Conservation (phyloP, 2,888 invertebrate species). For the Eurytoma californica region DNA sequence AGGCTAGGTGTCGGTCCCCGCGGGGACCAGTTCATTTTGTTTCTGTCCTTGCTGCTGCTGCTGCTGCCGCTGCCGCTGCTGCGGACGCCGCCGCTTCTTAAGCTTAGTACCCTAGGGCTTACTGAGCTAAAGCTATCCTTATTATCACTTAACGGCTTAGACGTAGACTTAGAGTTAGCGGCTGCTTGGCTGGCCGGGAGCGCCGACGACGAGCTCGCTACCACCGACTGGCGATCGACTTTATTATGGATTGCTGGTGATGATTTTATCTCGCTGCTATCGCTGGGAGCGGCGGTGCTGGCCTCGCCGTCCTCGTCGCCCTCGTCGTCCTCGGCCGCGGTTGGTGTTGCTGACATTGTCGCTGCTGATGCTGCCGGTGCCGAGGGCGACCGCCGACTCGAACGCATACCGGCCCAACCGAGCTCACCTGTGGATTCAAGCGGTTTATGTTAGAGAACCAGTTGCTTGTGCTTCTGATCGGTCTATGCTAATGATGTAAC, state of each 20-base stretch:
- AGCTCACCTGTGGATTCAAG: constrained; percentile 70
- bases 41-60: constrained; percentile 33
- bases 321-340: constrained; percentile 62
- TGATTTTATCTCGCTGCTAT: constrained; percentile 50
- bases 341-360: constrained; percentile 64
- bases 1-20: constrained; percentile 73
- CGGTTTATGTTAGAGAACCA: not conserved
- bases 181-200: constrained; percentile 67
- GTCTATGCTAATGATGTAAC: too few species aligned
- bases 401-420: constrained; percentile 72
- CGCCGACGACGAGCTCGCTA: constrained; percentile 59
- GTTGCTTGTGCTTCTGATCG: too few species aligned
- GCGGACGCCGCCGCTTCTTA: constrained; percentile 62
- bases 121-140: constrained; percentile 75
- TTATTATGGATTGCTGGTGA: constrained; percentile 29
- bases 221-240: constrained; percentile 67
- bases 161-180: constrained; percentile 75
- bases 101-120: constrained; percentile 74
- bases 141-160: constrained; percentile 76
- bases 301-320: constrained; percentile 72
- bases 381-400: constrained; percentile 74
- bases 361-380: constrained; percentile 73
- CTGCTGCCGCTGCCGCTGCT: constrained; percentile 1
- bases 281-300: constrained; percentile 71
- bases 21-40: constrained; percentile 46